A percentile compares a stretch with the other conserved stretches of the same genome.
phyloP scores from a whole-genome alignment of 2,113 vertebrate genomes.

The Charadrius vociferus region DNA sequence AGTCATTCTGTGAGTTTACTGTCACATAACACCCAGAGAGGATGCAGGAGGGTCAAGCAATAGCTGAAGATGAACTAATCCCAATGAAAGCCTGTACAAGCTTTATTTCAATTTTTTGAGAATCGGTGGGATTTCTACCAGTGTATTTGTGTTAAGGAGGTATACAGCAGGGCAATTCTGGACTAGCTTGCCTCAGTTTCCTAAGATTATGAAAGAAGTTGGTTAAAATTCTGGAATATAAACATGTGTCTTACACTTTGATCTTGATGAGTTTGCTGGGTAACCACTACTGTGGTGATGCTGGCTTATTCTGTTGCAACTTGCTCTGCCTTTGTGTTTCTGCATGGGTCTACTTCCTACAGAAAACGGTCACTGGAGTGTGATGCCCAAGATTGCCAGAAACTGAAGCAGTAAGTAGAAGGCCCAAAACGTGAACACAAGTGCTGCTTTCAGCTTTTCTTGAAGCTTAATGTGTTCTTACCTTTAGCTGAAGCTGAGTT shows the following conservation, averaged over 20 bases:
- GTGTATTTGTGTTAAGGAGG: not conserved
- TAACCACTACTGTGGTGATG: not conserved
- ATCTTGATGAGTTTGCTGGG: not conserved
- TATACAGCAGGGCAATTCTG: not conserved
- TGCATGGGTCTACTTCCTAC: rapidly evolving
- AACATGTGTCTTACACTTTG: not conserved
- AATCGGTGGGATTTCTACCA: not conserved
- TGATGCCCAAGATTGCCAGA: not conserved
- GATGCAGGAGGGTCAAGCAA: not conserved
- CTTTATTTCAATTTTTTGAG: not conserved
- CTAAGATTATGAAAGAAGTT: not conserved
- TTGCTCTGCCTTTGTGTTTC: not conserved
- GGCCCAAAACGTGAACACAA: not conserved
- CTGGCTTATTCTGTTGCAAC: not conserved
- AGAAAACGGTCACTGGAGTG: not conserved
- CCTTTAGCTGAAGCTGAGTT: not conserved
- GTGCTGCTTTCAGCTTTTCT: not conserved
- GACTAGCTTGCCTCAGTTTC: not conserved
- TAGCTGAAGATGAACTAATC: constrained; percentile 16
- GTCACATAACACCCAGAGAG: not conserved
- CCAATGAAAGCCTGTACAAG: not conserved
- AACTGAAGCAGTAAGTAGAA: not conserved
- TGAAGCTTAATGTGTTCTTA: not conserved
- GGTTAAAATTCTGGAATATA: not conserved
- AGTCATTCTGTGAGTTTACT: not conserved